These are phyloP conservation scores for Lepus townsendii DNA, from an alignment of 2,797 vertebrate genomes.

Conservation along the genomic window DNA sequence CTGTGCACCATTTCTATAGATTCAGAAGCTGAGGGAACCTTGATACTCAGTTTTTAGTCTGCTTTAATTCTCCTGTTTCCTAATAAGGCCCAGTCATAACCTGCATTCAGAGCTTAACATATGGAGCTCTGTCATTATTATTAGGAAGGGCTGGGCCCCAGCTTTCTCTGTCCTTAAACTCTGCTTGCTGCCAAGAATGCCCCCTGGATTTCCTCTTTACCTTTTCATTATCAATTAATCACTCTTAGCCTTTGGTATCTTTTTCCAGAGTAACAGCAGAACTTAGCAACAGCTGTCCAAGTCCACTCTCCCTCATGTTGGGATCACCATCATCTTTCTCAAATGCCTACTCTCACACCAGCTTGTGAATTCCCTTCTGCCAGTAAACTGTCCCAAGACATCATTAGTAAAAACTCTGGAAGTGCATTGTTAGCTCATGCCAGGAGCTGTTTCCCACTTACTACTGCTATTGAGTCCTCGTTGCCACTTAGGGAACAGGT, in stretches of 20 bases:
- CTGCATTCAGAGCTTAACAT: background rate
- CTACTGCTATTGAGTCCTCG: background rate
- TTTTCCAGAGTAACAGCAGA: background rate
- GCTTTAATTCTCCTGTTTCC: background rate
- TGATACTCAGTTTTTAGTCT: background rate
- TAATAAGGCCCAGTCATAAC: background rate
- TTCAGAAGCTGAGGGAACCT: background rate
- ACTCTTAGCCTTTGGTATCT: background rate
- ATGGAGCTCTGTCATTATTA: background rate
- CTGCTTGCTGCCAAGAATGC: background rate
- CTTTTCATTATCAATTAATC: background rate
- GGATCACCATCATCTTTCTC: background rate
- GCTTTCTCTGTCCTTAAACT: background rate
- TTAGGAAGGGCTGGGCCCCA: background rate
- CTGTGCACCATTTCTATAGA: background rate
- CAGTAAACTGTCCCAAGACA: background rate
- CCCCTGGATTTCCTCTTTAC: background rate
- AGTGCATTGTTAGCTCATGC: background rate
- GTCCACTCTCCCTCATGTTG: background rate
- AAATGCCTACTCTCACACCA: background rate
- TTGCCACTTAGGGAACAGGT: background rate
- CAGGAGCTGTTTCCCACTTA: background rate
- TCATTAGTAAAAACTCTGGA: background rate
- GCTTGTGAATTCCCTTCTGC: background rate
- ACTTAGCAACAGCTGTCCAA: background rate